Conservation (phyloP, 2,797 vertebrate genomes). For the Mormyrops attenuatus region DNA sequence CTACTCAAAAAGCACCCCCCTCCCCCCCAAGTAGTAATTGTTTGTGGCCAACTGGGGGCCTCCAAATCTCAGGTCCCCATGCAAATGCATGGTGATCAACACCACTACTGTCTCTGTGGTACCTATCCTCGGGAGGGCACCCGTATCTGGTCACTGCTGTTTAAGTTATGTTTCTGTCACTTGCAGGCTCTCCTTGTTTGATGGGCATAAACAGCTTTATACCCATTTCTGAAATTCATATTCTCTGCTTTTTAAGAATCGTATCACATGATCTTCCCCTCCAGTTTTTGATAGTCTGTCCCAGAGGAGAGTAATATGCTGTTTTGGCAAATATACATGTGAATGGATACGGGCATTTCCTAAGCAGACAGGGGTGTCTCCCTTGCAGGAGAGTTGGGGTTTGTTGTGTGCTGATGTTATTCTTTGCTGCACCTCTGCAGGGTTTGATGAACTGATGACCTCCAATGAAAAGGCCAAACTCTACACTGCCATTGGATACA, state of each 20-base stretch:
- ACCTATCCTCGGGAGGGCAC: not conserved
- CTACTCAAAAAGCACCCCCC: not conserved
- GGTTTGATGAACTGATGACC: conserved; percentile 83
- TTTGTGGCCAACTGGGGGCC: not conserved
- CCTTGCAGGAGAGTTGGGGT: not conserved
- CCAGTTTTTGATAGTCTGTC: not conserved
- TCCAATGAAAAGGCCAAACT: conserved; percentile 83
- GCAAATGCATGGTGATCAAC: not conserved
- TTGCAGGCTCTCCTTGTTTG: not conserved
- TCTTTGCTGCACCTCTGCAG: conserved; percentile 46
- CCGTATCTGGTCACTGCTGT: not conserved
- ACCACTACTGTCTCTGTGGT: not conserved
- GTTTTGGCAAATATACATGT: not conserved
- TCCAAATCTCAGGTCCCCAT: not conserved
- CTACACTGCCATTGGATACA: conserved; percentile 96
- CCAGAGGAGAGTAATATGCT: not conserved
- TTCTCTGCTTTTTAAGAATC: not conserved
- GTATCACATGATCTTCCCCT: not conserved
- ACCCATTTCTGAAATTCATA: not conserved
- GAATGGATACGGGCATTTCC: not conserved
- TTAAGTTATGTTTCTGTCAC: not conserved
- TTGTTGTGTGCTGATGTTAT: not conserved
- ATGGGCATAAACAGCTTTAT: not conserved
- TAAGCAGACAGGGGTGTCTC: not conserved
- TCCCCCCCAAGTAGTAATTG: not conserved